These are phyloP conservation scores for Saturnia japonica DNA, from an alignment of 2,888 invertebrate species.

Conservation along the genomic window DNA sequence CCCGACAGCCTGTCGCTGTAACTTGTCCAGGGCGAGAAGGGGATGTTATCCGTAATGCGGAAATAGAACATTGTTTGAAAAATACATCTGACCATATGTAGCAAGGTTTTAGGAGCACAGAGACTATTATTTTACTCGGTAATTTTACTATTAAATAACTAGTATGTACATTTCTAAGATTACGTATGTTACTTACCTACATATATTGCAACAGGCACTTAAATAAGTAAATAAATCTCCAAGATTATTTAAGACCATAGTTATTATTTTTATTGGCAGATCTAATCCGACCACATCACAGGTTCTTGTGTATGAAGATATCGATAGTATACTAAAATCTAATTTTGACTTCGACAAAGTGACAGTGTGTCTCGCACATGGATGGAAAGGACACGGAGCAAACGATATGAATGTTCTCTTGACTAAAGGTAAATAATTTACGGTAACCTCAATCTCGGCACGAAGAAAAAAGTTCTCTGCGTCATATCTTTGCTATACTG, in stretches of 20 bases:
- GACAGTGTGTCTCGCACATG: conserved; percentile 58
- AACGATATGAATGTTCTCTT: conserved; percentile 48
- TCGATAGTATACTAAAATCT: conserved; percentile 40
- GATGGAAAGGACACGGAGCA: conserved; percentile 58
- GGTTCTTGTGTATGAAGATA: conserved; percentile 37
- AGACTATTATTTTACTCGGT: too few species aligned
- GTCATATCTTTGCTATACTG: too few species aligned
- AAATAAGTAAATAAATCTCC: not conserved
- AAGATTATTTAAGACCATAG: not conserved
- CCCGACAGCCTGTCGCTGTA: not conserved
- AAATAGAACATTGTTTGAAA: not conserved
- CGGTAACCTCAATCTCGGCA: too few species aligned
- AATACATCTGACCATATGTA: not conserved
- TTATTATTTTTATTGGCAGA: conserved; percentile 35
- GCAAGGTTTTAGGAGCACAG: not conserved
- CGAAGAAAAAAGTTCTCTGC: too few species aligned
- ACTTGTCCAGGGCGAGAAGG: not conserved
- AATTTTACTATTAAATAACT: too few species aligned
- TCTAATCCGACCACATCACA: conserved; percentile 44
- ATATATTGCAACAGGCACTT: not conserved
- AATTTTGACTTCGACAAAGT: conserved; percentile 43
- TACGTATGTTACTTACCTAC: not conserved
- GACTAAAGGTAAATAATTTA: conserved; percentile 44
- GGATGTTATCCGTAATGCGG: not conserved
- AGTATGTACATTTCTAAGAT: too few species aligned